A percentile compares a stretch with the other conserved stretches of the same genome.
phyloP scores from a whole-genome alignment of 2,888 invertebrate species.

The Sarcophaga subvicina region DNA sequence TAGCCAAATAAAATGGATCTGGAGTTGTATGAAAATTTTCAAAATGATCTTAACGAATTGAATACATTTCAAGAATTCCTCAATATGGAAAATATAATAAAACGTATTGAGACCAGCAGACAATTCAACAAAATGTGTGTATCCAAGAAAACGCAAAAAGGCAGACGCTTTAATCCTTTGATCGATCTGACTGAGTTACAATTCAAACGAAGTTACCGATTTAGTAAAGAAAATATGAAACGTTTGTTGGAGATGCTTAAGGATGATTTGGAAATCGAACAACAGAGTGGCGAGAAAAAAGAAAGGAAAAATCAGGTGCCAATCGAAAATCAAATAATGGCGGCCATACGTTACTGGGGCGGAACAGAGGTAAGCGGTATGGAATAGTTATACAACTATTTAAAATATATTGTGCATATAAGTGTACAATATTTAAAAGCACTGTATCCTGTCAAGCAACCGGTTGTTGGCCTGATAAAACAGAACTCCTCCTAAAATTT shows the following conservation, averaged over 20 bases:
- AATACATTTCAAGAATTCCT: conserved; percentile 64
- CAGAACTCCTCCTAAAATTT: no score
- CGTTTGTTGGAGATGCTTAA: conserved; percentile 76
- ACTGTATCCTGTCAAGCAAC: no score
- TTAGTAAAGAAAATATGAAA: conserved; percentile 75
- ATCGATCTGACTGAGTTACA: conserved; percentile 74
- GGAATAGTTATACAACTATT: no score
- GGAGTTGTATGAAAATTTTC: conserved; percentile 71
- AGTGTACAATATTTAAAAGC: no score
- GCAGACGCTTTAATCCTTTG: conserved; percentile 74
- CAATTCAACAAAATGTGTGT: conserved; percentile 38
- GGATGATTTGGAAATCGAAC: conserved; percentile 75
- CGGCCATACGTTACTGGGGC: conserved; percentile 76
- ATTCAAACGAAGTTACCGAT: conserved; percentile 75
- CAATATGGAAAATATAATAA: conserved; percentile 47
- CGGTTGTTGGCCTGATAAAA: no score
- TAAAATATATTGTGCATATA: no score
- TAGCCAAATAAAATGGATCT: conserved; percentile 67
- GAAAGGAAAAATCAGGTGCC: conserved; percentile 75
- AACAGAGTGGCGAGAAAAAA: conserved; percentile 39
- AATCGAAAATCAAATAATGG: conserved; percentile 76
- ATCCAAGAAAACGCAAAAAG: conserved; percentile 36
- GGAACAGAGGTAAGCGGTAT: conserved; percentile 74
- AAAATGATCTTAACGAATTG: conserved; percentile 73
- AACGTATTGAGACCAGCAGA: conserved; percentile 35